Evolutionary conservation across 2,113 vertebrate species (phyloP).

Genomic region (Sturnus vulgaris): DNA sequence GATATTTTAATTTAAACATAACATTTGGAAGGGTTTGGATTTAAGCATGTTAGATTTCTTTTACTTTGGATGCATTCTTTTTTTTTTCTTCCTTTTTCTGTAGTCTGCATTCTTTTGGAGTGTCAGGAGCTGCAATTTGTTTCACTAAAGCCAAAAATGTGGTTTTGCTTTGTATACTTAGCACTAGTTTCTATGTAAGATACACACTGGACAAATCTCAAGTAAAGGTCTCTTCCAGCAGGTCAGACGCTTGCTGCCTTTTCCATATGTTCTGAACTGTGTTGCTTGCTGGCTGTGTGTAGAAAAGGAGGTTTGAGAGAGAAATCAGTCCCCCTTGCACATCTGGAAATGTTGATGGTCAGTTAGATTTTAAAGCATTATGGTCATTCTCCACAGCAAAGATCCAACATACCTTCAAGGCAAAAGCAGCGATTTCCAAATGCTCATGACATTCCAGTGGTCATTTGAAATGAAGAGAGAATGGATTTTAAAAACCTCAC

Average conservation of each 20-base stretch:
- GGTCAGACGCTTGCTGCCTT: slow-evolving; percentile 31
- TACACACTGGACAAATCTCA: slow-evolving; percentile 36
- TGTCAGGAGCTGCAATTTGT: slow-evolving; percentile 2
- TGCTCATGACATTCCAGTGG: not conserved
- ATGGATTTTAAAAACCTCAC: not conserved
- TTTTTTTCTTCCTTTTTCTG: slow-evolving; percentile 18
- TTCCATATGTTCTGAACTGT: slow-evolving; percentile 52
- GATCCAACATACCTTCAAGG: slow-evolving; percentile 44
- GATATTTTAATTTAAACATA: slow-evolving; percentile 3
- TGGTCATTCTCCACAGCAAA: slow-evolving; percentile 52
- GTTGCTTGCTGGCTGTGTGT: not conserved
- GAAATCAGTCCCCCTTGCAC: slow-evolving; percentile 42
- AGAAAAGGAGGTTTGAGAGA: slow-evolving; percentile 49
- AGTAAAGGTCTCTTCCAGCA: slow-evolving; percentile 44
- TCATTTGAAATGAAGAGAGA: slow-evolving; percentile 19
- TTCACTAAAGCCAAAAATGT: slow-evolving; percentile 9
- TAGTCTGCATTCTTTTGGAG: slow-evolving; percentile 31
- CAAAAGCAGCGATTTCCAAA: slow-evolving; percentile 47
- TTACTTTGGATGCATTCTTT: not conserved
- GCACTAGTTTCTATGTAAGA: slow-evolving; percentile 46
- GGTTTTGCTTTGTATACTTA: slow-evolving; percentile 49
- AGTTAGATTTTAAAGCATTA: slow-evolving; percentile 45
- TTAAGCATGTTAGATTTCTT: not conserved
- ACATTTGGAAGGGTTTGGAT: not conserved
- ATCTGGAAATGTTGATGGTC: slow-evolving; percentile 72